phyloP scores from a whole-genome alignment of 1,140 invertebrate genomes.

The Drosophila triauraria region DNA sequence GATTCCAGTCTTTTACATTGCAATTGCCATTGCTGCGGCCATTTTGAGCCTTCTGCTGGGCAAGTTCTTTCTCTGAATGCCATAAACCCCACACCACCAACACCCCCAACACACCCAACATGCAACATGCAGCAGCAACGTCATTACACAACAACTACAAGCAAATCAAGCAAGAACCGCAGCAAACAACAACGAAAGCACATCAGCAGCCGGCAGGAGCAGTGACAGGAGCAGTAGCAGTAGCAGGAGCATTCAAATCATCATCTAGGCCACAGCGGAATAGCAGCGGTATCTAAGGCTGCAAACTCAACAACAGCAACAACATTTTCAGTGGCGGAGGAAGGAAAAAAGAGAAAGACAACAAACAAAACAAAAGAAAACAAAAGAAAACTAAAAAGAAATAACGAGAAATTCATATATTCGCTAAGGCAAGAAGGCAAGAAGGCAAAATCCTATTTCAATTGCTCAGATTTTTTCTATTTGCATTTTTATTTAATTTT shows the following conservation, averaged over 20 bases:
- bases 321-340: not conserved
- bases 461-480: constrained; percentile 30
- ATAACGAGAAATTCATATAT: constrained; percentile 1
- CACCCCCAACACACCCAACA: constrained; percentile 15
- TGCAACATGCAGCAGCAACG: constrained; percentile 30
- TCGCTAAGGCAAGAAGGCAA: constrained; percentile 5
- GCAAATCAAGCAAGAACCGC: constrained; percentile 13
- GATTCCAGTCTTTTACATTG: constrained; percentile 86
- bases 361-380: constrained; percentile 3
- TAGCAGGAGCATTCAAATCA: constrained; percentile 6
- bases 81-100: constrained; percentile 54
- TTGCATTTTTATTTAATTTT: constrained; percentile 10
- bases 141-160: constrained; percentile 16
- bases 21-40: constrained; percentile 86
- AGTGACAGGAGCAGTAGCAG: constrained; percentile 1
- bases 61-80: constrained; percentile 87
- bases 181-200: constrained; percentile 32
- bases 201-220: constrained; percentile 11
- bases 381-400: not conserved
- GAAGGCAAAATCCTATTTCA: not conserved
- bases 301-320: not conserved
- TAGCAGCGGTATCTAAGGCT: constrained; percentile 11
- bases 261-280: not conserved
- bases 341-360: not conserved
- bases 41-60: constrained; percentile 87